These are phyloP conservation scores for Origma solitaria DNA, from an alignment of 2,113 vertebrate species.

Conservation along the genomic window DNA sequence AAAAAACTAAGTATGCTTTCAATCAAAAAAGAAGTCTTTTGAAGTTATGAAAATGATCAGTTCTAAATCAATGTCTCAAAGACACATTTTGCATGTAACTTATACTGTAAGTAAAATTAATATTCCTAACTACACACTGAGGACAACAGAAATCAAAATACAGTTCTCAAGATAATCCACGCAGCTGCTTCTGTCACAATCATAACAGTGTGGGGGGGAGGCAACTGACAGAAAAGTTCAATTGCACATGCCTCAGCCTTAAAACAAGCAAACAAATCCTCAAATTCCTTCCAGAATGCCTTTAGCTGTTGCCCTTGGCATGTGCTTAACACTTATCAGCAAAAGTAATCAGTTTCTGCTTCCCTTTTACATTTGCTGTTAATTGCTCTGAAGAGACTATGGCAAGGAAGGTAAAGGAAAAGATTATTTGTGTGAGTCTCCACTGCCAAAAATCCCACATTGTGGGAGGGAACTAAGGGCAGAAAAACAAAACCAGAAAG, in stretches of 20 bases:
- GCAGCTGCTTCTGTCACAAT: not conserved
- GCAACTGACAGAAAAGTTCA: not conserved
- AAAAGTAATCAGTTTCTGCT: not conserved
- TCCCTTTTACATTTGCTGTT: not conserved
- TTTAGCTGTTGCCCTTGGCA: not conserved
- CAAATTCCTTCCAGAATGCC: not conserved
- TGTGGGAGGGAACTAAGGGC: not conserved
- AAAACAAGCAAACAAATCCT: not conserved
- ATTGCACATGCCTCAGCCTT: not conserved
- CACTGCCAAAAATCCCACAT: not conserved
- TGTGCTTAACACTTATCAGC: not conserved
- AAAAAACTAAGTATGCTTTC: not conserved
- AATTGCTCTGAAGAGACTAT: not conserved
- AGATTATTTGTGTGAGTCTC: not conserved
- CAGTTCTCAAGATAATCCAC: not conserved
- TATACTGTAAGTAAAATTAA: not conserved
- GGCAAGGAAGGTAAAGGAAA: not conserved
- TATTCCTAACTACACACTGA: not conserved
- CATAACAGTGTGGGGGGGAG: rapidly evolving
- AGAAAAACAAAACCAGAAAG: not conserved
- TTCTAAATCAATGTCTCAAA: not conserved
- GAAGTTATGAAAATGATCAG: not conserved
- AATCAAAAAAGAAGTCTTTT: not conserved
- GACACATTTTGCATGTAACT: not conserved
- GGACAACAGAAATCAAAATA: not conserved